Evolutionary conservation across 2,797 vertebrate species (phyloP).

Genomic region (Peromyscus attwateri): DNA sequence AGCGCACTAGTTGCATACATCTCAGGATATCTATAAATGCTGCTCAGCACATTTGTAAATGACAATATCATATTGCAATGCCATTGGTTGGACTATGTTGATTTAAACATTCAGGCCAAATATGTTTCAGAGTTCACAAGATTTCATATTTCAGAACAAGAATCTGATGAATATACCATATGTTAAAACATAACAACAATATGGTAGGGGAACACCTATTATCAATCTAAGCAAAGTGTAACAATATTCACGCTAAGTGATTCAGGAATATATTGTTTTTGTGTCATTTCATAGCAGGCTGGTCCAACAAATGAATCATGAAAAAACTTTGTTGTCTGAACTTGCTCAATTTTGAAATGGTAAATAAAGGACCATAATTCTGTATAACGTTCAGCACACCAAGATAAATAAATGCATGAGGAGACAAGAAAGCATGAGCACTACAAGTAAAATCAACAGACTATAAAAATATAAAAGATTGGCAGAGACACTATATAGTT

Average conservation of each 20-base stretch:
- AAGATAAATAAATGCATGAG: not conserved
- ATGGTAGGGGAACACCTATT: not conserved
- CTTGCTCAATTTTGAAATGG: not conserved
- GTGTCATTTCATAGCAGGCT: not conserved
- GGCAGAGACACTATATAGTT: not conserved
- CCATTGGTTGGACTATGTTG: not conserved
- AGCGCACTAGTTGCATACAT: not conserved
- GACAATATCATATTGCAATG: not conserved
- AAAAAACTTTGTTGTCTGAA: not conserved
- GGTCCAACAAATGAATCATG: not conserved
- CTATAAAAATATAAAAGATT: conserved; percentile 13
- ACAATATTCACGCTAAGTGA: not conserved
- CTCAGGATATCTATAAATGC: not conserved
- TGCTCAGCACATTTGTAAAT: not conserved
- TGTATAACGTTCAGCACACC: conserved; percentile 12
- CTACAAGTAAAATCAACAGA: conserved; percentile 51
- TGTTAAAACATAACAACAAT: not conserved
- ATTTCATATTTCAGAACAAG: conserved; percentile 37
- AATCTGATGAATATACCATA: not conserved
- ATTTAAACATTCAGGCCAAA: not conserved
- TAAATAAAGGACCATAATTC: not conserved
- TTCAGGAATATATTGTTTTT: not conserved
- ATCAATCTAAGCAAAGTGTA: not conserved
- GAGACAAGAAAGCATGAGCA: conserved; percentile 15
- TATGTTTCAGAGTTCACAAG: conserved; percentile 36